These are phyloP conservation scores for Gasterosteus aculeatus DNA, from an alignment of 2,113 vertebrate genomes.

Conservation along the genomic window DNA sequence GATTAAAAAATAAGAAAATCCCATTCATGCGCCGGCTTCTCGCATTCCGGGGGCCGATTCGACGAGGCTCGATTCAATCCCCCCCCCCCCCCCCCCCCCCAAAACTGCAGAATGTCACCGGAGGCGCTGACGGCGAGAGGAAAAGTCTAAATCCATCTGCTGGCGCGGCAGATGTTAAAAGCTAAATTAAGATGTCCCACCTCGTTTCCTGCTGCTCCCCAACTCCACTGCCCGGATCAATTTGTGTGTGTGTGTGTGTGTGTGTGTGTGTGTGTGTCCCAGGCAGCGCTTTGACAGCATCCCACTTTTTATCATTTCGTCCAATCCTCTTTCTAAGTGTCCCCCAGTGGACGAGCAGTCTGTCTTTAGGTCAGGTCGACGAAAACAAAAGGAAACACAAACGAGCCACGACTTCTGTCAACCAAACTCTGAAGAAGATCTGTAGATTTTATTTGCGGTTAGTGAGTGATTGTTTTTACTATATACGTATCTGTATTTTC, in stretches of 20 bases:
- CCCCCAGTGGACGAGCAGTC: constrained; percentile 46
- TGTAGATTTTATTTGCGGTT: constrained; percentile 15
- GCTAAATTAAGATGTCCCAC: constrained; percentile 72
- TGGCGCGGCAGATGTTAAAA: constrained; percentile 55
- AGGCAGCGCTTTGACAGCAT: not conserved
- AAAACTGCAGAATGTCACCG: constrained; percentile 65
- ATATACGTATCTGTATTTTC: constrained; percentile 23
- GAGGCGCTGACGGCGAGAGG: constrained; percentile 54
- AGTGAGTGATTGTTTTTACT: constrained; percentile 41
- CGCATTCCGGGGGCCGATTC: constrained; percentile 53
- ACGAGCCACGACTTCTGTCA: constrained; percentile 23
- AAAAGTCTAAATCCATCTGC: constrained; percentile 65
- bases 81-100: constrained; percentile 18
- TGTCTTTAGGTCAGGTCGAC: constrained; percentile 23
- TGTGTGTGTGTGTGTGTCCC: constrained; percentile 7
- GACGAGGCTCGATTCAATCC: constrained; percentile 65
- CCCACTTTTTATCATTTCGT: constrained; percentile 2
- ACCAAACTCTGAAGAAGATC: constrained; percentile 1
- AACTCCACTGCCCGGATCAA: constrained; percentile 24
- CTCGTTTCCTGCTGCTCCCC: constrained; percentile 55
- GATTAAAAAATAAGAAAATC: constrained; percentile 72
- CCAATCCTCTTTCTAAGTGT: constrained; percentile 34
- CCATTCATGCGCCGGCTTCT: constrained; percentile 58
- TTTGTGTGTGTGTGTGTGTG: not conserved
- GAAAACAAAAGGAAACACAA: constrained; percentile 33